A percentile compares a stretch with the other conserved stretches of the same genome.
These are phyloP conservation scores for Limosa lapponica DNA, from an alignment of 2,797 vertebrate genomes.

Conservation along the genomic window DNA sequence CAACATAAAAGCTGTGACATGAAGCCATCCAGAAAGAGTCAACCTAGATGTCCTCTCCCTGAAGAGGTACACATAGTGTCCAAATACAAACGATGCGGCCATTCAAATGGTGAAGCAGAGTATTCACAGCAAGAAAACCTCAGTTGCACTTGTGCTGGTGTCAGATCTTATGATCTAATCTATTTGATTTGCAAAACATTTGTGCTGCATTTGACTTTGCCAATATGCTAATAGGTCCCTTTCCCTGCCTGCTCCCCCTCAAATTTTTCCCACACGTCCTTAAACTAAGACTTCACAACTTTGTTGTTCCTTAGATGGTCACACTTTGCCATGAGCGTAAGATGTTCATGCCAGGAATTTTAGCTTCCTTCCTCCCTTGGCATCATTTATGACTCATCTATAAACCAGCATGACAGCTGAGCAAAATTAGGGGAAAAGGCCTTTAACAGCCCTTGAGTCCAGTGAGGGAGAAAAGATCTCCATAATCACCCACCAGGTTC, in stretches of 20 bases:
- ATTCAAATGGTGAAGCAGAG: background rate
- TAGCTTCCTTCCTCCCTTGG: background rate
- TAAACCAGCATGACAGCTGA: conserved; percentile 1
- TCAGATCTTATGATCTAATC: background rate
- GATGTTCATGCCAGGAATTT: background rate
- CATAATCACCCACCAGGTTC: background rate
- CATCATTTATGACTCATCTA: background rate
- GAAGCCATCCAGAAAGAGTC: background rate
- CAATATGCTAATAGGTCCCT: background rate
- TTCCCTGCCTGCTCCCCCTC: no score
- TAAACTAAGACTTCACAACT: background rate
- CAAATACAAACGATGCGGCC: background rate
- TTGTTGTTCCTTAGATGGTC: background rate
- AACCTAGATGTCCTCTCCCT: background rate
- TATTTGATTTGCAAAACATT: rapidly evolving
- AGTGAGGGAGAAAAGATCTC: background rate
- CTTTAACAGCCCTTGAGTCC: background rate
- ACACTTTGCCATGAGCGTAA: background rate
- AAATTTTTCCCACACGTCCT: background rate
- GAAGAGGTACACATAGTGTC: background rate
- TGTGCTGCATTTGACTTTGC: background rate
- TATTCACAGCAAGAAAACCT: background rate
- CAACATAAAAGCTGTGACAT: background rate
- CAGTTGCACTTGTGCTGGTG: background rate
- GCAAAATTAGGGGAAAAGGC: background rate